phyloP scores from a whole-genome alignment of 2,888 invertebrate species.

The Portevinia maculata region DNA sequence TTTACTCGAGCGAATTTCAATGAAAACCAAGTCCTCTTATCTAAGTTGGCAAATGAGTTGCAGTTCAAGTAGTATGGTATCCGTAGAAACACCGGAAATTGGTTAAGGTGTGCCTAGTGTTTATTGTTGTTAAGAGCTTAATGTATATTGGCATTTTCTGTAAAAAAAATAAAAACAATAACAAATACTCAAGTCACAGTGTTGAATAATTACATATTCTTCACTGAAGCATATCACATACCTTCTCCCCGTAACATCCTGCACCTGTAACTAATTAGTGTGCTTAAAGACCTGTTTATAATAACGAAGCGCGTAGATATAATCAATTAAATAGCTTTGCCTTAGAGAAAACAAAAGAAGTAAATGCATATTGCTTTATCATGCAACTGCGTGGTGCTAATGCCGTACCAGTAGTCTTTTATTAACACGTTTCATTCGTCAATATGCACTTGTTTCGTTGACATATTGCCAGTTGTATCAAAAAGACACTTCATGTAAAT shows the following conservation, averaged over 20 bases:
- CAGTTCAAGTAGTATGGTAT: conserved; percentile 8
- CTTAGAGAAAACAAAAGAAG: conserved; percentile 21
- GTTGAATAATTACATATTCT: conserved; percentile 29
- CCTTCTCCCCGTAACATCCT: neutral
- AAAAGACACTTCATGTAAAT: no score
- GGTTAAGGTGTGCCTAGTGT: conserved; percentile 63
- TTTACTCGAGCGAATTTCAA: conserved; percentile 30
- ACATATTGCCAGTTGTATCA: no score
- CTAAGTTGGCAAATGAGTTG: conserved; percentile 52
- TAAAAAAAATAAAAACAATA: conserved; percentile 15
- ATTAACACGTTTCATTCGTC: conserved; percentile 25
- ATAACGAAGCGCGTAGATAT: conserved; percentile 13
- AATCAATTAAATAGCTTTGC: conserved; percentile 41
- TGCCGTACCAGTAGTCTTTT: neutral
- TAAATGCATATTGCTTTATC: conserved; percentile 18
- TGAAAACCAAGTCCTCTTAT: conserved; percentile 32
- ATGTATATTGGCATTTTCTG: conserved; percentile 59
- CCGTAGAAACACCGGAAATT: conserved; percentile 62
- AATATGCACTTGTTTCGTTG: no score
- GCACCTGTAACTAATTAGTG: conserved; percentile 36
- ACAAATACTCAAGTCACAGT: conserved; percentile 22
- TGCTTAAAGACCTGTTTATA: conserved; percentile 35
- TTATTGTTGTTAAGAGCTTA: conserved; percentile 30
- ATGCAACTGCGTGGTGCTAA: conserved; percentile 52
- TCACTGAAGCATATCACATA: conserved; percentile 35